Conservation (phyloP, 1,140 invertebrate species). For the Nilaparvata lugens region DNA sequence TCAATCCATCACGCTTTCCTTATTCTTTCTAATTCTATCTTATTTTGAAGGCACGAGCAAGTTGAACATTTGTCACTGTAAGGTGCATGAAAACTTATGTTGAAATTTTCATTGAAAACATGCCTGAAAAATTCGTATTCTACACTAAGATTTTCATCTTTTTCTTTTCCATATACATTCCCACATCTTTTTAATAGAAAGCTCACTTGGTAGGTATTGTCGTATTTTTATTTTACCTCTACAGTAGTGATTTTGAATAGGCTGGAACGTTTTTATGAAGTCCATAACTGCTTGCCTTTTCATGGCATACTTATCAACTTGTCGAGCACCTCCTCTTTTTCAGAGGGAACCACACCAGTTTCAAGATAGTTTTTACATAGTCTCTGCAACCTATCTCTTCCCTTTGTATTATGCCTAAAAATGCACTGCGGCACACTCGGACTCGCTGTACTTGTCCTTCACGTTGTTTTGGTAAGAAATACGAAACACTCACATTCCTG, state of each 20-base stretch:
- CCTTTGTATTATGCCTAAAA: conserved; percentile 1
- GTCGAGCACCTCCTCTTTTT: conserved; percentile 1
- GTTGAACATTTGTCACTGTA: conserved; percentile 11
- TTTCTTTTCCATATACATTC: not conserved
- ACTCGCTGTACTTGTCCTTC: conserved; percentile 1
- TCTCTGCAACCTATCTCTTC: conserved; percentile 2
- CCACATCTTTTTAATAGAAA: conserved; percentile 5
- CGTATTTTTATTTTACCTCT: conserved; percentile 1
- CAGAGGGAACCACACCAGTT: not conserved
- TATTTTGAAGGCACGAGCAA: conserved; percentile 2
- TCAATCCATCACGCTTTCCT: not conserved
- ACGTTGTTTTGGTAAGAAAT: conserved; percentile 2
- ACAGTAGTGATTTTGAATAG: conserved; percentile 10
- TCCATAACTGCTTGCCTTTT: conserved; percentile 1
- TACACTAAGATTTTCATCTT: not conserved
- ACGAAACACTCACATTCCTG: too few species aligned
- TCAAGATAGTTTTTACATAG: conserved; percentile 11
- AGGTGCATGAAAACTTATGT: conserved; percentile 6
- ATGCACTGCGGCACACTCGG: not conserved
- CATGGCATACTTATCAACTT: too few species aligned
- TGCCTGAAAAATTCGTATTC: conserved; percentile 7
- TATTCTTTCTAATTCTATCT: not conserved
- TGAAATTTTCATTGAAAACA: not conserved
- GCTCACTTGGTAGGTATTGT: conserved; percentile 8
- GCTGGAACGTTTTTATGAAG: conserved; percentile 2